A percentile compares a stretch with the other conserved stretches of the same genome.
Evolutionary conservation across 2,888 invertebrate genomes (phyloP).

Genomic region (Ectemnius continuus): DNA sequence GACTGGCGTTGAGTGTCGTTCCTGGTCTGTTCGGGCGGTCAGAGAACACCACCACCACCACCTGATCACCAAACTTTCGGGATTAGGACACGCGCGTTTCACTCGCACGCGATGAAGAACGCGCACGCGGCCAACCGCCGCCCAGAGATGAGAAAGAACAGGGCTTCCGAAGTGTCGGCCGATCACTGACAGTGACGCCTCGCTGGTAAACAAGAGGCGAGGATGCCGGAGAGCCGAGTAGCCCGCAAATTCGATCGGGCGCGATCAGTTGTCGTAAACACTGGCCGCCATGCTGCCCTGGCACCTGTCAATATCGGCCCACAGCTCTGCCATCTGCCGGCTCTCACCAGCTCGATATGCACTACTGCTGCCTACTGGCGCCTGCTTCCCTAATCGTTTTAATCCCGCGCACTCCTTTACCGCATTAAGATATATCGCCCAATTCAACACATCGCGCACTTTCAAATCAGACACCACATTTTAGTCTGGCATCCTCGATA

Average conservation of each 20-base stretch:
- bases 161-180: neutral
- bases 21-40: conserved; percentile 32
- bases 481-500: too few relatives aligned
- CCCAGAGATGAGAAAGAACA: neutral
- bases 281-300: conserved; percentile 72
- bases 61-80: conserved; percentile 49
- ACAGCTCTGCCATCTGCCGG: conserved; percentile 59
- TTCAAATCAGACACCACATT: too few relatives aligned
- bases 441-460: too few relatives aligned
- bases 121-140: neutral
- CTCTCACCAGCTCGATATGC: neutral
- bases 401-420: too few relatives aligned
- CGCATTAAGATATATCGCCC: too few relatives aligned
- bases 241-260: conserved; percentile 57
- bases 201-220: conserved; percentile 10
- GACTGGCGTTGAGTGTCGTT: conserved; percentile 27
- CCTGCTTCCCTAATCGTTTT: neutral
- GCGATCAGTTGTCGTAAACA: conserved; percentile 77
- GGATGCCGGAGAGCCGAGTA: conserved; percentile 39
- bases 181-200: neutral
- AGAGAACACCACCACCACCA: conserved; percentile 37
- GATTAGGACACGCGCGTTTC: conserved; percentile 41
- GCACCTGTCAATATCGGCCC: conserved; percentile 72
- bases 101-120: conserved; percentile 23
- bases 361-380: conserved; percentile 2